Conservation (phyloP, 2,797 vertebrate species). For the Sibirionetta formosa region DNA sequence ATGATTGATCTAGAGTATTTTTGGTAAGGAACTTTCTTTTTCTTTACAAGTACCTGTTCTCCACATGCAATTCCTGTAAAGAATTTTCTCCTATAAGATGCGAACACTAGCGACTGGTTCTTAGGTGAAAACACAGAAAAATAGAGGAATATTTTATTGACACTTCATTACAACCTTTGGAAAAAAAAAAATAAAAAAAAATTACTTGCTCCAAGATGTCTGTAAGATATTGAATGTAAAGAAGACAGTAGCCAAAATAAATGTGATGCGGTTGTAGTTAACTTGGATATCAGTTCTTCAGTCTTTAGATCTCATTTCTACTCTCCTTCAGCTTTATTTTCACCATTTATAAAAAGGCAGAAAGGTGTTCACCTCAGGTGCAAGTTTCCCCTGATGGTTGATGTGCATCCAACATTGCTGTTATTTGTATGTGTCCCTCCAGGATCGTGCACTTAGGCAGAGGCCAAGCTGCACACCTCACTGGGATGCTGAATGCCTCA, state of each 20-base stretch:
- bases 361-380: not conserved
- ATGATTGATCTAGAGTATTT: not conserved
- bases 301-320: not conserved
- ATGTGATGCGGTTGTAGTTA: not conserved
- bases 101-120: not conserved
- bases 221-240: not conserved
- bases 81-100: not conserved
- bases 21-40: not conserved
- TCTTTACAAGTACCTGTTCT: not conserved
- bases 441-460: not conserved
- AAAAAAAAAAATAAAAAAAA: not conserved
- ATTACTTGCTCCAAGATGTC: not conserved
- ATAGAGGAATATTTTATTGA: not conserved
- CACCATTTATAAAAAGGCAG: not conserved
- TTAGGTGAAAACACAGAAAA: not conserved
- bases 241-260: not conserved
- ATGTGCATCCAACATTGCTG: not conserved
- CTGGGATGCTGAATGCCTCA: not conserved
- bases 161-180: not conserved
- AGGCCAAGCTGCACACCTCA: accelerated
- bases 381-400: not conserved
- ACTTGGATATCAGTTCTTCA: not conserved
- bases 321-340: not conserved
- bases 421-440: not conserved
- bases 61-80: not conserved